These are phyloP conservation scores for Silurus meridionalis DNA, from an alignment of 2,113 vertebrate genomes.

Conservation along the genomic window DNA sequence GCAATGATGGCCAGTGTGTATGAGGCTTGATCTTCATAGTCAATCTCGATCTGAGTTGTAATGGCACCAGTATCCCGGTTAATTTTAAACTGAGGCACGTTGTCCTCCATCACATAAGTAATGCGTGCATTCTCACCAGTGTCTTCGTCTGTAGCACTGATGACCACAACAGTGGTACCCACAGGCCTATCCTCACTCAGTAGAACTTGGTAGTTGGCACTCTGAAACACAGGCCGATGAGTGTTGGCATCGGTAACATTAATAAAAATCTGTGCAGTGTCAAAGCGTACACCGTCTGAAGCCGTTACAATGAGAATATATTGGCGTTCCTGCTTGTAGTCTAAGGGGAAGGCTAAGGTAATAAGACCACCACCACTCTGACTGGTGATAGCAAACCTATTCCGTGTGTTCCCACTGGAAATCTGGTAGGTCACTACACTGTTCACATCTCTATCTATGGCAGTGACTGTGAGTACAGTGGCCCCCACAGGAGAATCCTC, in stretches of 20 bases:
- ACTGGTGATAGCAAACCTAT: constrained; percentile 86
- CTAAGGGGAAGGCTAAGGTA: constrained; percentile 81
- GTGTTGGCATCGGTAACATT: constrained; percentile 88
- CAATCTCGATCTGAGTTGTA: constrained; percentile 80
- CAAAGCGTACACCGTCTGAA: constrained; percentile 81
- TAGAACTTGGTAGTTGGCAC: constrained; percentile 82
- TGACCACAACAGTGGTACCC: constrained; percentile 81
- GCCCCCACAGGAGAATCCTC: constrained; percentile 83
- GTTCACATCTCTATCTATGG: constrained; percentile 82
- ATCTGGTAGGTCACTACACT: constrained; percentile 88
- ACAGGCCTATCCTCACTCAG: constrained; percentile 80
- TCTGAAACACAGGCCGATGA: constrained; percentile 86
- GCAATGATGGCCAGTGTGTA: constrained; percentile 84
- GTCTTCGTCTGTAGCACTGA: constrained; percentile 84
- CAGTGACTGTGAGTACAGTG: constrained; percentile 80
- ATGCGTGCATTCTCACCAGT: constrained; percentile 84
- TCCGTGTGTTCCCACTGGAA: constrained; percentile 84
- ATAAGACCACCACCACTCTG: constrained; percentile 85
- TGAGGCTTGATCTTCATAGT: constrained; percentile 85
- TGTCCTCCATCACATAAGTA: constrained; percentile 83
- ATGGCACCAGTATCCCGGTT: constrained; percentile 79
- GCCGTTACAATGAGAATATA: constrained; percentile 84
- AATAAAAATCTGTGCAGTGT: constrained; percentile 82
- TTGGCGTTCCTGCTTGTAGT: constrained; percentile 89
- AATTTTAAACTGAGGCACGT: constrained; percentile 84